Evolutionary conservation across 1,140 invertebrate species (phyloP).

Genomic region (Proales similis): DNA sequence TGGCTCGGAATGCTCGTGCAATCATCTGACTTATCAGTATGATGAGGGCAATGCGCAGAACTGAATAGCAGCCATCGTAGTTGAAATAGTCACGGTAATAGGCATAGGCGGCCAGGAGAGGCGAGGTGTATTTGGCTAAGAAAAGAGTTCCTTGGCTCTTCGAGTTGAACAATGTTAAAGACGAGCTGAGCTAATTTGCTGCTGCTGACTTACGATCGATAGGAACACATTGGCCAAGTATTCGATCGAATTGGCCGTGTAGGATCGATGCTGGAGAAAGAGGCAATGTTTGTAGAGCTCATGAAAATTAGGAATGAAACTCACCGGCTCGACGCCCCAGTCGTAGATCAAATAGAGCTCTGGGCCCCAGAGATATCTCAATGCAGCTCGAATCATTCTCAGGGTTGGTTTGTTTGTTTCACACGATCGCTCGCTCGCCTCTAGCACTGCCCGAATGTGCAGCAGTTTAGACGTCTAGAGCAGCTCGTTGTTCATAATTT

Average conservation of each 20-base stretch:
- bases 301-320: too few relatives aligned
- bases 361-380: too few relatives aligned
- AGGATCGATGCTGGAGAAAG: too few relatives aligned
- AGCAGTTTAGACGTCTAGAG: too few relatives aligned
- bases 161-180: background rate
- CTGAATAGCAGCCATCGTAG: background rate
- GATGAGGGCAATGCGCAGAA: background rate
- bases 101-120: background rate
- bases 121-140: slow-evolving; percentile 20
- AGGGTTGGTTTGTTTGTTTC: too few relatives aligned
- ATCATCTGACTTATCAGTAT: background rate
- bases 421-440: too few relatives aligned
- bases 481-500: too few relatives aligned
- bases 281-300: too few relatives aligned
- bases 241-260: slow-evolving; percentile 5
- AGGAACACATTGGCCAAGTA: slow-evolving; percentile 28
- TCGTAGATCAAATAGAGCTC: too few relatives aligned
- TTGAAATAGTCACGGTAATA: slow-evolving; percentile 10
- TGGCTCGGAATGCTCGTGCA: background rate
- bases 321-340: too few relatives aligned
- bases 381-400: too few relatives aligned
- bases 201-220: slow-evolving; percentile 1
- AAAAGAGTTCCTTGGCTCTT: slow-evolving; percentile 21
- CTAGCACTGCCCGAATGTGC: too few relatives aligned
- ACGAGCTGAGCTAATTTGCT: background rate